Base-by-base conservation (phyloP, 2,797 vertebrate species). In the Xiphorhynchus erythropygius region DNA sequence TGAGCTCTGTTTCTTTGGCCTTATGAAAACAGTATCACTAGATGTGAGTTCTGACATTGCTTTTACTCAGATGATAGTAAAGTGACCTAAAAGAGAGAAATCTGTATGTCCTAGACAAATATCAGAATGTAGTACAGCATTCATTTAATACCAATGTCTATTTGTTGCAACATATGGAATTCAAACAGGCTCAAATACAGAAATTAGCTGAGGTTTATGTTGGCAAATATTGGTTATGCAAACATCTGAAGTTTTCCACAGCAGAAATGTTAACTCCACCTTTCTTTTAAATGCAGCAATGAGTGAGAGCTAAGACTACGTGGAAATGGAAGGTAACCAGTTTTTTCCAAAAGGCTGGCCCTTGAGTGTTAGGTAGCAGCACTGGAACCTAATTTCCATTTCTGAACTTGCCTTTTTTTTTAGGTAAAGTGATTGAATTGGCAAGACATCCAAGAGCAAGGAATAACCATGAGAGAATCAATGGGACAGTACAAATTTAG, bases 101-200 rank as follows among this genome's bases (percentile, higher is more conserved):
- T 55, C 23, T 77, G 7, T 25, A 16, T 18, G 19, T 53, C 59
- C 41, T 52, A 68, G 6, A 68, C 37, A 89, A 89, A 57, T 33
- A 50, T n/a, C 22, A 90, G 39, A 79, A 84, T 24, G 23, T 69
- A 81, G 35, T 32, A 87, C 9, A 50, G 23, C 14, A 47, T 55
- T 60, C 35, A 76, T 93, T 27, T 74, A 71, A 41, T 46, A 35
- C 5, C 33, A 47, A 9, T 23, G 33, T 70, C 23, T 60, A 9
- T 87, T 89, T 71, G 14, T 91, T 93, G 67, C 46, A 83, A 86
- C 25, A 69, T 80, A 70, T 39, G 33, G 25, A 50, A 86, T 63
- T 22, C 94, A 95, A 89, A 59, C 77, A 94, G 24, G 70, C 13
- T 56, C n/a, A 80, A 91, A 89, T 32, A 68, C 27, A 69, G 75